Evolutionary conservation across 2,113 vertebrate genomes (phyloP), one percentile per base, ranked within the genome.

Genomic region (Trogon melanurus): DNA sequence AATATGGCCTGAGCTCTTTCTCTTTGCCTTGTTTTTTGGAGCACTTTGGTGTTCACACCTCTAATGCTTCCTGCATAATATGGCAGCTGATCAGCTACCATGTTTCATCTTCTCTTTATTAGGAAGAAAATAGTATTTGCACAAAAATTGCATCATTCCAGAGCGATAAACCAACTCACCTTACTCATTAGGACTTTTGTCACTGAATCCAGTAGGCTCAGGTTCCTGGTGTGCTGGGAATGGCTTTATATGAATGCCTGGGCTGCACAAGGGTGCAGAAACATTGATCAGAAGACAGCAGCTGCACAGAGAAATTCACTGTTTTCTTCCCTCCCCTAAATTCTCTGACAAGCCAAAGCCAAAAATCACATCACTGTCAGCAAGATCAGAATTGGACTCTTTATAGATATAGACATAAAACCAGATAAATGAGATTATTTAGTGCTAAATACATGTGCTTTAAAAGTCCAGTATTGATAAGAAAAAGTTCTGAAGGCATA

Each of bases 61-160:
- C 75, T 79, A 60, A 85, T 82, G 50, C n/a, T 95, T 96, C 85
- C 85, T 89, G 54, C 73, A 44, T 83, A 79, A 62, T 73, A 56
- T 71, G 75, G 79, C 75, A 79, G 60, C 69, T 91, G 48, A 80
- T 80, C 89, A 89, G 85, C 62, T 79, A 83, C 75, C 30, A 38
- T n/a, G 47, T 88, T 94, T 93, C 62, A 79, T 21, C 89, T 94
- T 86, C 53, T 88, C 34, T 93, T 89, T 83, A 82, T 90, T 62
- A 72, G 45, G 57, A 94, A 44, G 54, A 75, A 71, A 80, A 95
- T 48, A 60, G 4, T 76, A 66, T 82, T 85, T 95, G 70, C 67
- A 83, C 62, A 88, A 73, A 94, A 91, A 34, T 58, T 4, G 9
- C 79, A 45, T 20, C 44, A 58, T 79, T 83, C 50, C 34, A 16